A percentile compares a stretch with the other conserved stretches of the same genome.
Conservation (phyloP, 2,797 vertebrate genomes). For the Myiotriccus ornatus region DNA sequence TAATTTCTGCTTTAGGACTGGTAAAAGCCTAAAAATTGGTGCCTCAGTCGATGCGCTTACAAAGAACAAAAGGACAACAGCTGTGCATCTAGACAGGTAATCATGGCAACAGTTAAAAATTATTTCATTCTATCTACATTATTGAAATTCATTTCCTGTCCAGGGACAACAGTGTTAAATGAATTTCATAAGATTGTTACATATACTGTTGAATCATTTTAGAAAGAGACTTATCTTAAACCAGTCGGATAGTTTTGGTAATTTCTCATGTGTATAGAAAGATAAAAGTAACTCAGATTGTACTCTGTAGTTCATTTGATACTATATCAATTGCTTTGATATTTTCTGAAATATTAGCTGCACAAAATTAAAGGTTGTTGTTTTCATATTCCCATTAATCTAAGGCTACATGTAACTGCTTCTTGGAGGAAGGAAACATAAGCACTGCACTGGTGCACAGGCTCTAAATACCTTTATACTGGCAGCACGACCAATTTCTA, state of each 20-base stretch:
- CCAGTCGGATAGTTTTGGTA: not conserved
- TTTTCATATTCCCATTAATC: not conserved
- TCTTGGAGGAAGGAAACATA: not conserved
- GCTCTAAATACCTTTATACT: not conserved
- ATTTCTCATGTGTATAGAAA: not conserved
- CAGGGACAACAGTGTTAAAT: conserved; percentile 6
- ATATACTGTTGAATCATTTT: not conserved
- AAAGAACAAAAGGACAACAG: not conserved
- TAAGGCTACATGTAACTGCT: not conserved
- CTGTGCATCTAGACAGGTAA: not conserved
- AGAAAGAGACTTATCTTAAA: not conserved
- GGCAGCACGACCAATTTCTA: not conserved
- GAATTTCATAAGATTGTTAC: not conserved
- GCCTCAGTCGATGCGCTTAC: not conserved
- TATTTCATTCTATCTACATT: not conserved
- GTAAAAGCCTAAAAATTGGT: not conserved
- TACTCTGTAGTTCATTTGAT: not conserved
- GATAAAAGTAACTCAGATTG: not conserved
- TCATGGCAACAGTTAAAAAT: not conserved
- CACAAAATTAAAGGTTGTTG: not conserved
- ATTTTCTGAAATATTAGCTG: conserved; percentile 8
- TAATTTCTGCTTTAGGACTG: not conserved
- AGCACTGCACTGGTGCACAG: not conserved
- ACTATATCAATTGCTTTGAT: not conserved
- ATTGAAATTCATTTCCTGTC: not conserved